phyloP scores from a whole-genome alignment of 1,140 invertebrate species.

The Pseudomyrmex concolor region DNA sequence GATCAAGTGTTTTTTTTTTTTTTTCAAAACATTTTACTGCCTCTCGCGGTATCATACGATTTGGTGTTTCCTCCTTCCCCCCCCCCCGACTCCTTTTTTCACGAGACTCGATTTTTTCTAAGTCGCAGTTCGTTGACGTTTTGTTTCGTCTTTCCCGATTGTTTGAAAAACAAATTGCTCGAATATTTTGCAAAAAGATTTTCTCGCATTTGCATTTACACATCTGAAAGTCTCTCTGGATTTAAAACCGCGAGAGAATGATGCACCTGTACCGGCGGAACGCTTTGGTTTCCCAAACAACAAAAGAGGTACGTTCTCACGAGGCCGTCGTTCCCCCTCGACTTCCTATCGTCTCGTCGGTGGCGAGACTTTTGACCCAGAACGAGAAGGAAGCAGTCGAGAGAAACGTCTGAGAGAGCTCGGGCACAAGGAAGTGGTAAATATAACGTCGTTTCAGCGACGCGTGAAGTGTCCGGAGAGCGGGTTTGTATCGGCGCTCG shows the following conservation, averaged over 20 bases:
- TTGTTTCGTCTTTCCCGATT: background rate
- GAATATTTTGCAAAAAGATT: too few relatives aligned
- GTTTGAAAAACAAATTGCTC: background rate
- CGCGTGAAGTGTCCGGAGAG: conserved; percentile 56
- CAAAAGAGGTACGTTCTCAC: conserved; percentile 41
- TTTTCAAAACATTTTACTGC: conserved; percentile 52
- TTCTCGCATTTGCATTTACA: background rate
- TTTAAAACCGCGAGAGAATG: background rate
- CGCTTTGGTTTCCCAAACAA: conserved; percentile 6
- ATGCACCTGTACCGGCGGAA: background rate
- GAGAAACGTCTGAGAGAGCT: conserved; percentile 61
- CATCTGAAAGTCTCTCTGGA: background rate
- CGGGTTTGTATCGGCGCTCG: conserved; percentile 43
- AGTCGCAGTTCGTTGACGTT: too few relatives aligned
- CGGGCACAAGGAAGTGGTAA: conserved; percentile 75
- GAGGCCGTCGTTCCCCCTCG: conserved; percentile 51
- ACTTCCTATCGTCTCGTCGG: conserved; percentile 41
- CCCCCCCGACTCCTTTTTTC: conserved; percentile 3
- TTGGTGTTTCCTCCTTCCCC: conserved; percentile 22
- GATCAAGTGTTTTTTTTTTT: conserved; percentile 69
- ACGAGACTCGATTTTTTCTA: background rate
- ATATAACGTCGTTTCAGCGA: conserved; percentile 74
- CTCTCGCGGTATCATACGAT: conserved; percentile 58
- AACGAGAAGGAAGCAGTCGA: conserved; percentile 65
- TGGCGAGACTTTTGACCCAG: conserved; percentile 75